Evolutionary conservation across 2,113 vertebrate species (phyloP).

Genomic region (Tricholaema leucomelas): DNA sequence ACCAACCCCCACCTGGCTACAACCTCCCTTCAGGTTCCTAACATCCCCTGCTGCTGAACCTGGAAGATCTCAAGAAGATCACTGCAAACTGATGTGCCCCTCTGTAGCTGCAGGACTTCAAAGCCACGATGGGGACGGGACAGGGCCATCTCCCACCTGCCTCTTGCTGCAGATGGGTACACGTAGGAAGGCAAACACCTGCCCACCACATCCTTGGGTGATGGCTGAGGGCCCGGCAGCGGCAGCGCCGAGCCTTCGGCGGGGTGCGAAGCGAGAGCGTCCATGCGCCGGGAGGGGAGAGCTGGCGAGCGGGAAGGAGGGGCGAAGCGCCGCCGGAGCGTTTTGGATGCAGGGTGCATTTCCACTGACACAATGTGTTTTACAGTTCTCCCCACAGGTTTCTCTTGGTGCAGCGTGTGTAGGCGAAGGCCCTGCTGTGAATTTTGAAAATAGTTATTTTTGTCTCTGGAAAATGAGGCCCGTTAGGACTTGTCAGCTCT

Average conservation of each 20-base stretch:
- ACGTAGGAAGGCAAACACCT: background rate
- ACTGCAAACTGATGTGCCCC: background rate
- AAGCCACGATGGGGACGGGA: rapidly evolving
- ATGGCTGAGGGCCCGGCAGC: background rate
- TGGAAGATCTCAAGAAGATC: background rate
- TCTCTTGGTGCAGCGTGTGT: constrained; percentile 79
- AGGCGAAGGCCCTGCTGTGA: constrained; percentile 84
- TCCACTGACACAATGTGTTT: constrained; percentile 76
- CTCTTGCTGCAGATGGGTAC: background rate
- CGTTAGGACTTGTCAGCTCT: constrained; percentile 82
- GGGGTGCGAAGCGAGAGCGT: background rate
- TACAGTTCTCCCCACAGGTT: constrained; percentile 78
- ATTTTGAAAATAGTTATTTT: constrained; percentile 87
- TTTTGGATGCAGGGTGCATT: constrained; percentile 55
- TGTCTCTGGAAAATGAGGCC: constrained; percentile 82
- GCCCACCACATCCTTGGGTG: background rate
- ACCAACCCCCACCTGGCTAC: too few species aligned
- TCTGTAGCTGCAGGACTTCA: background rate
- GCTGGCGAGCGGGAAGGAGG: constrained; percentile 29
- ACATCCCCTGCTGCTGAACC: background rate
- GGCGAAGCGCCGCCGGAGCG: constrained; percentile 35
- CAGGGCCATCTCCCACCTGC: background rate
- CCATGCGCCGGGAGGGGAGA: rapidly evolving
- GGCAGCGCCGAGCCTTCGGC: background rate
- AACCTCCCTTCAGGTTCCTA: too few species aligned